These are phyloP conservation scores for Drosophila anomelani DNA, from an alignment of 2,888 invertebrate genomes.

Conservation along the genomic window DNA sequence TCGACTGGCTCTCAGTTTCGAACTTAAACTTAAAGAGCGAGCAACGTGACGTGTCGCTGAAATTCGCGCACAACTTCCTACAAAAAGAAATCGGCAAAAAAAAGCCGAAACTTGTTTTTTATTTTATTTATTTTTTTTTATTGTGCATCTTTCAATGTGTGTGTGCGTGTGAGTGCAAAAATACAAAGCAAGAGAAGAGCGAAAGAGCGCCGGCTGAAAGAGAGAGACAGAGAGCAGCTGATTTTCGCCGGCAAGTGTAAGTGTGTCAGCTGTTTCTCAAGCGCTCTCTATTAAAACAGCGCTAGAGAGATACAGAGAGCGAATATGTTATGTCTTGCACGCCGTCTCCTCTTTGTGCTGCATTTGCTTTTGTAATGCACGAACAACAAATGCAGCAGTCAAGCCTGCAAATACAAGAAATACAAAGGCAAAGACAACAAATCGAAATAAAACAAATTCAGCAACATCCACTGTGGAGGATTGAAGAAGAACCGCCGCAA, in stretches of 20 bases:
- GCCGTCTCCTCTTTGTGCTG: constrained; percentile 29
- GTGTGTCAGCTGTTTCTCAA: constrained; percentile 69
- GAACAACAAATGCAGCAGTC: constrained; percentile 30
- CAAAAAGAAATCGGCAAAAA: constrained; percentile 40
- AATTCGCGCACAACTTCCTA: constrained; percentile 73
- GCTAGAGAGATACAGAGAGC: constrained; percentile 2
- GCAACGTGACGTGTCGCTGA: constrained; percentile 75
- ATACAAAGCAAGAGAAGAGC: constrained; percentile 38
- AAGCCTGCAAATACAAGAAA: constrained; percentile 23
- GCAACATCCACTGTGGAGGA: constrained; percentile 9
- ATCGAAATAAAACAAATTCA: constrained; percentile 8
- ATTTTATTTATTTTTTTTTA: constrained; percentile 12
- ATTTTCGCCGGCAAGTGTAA: constrained; percentile 77
- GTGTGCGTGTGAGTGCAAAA: constrained; percentile 34
- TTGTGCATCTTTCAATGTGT: constrained; percentile 19
- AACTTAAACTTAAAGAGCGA: constrained; percentile 79
- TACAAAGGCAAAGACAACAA: constrained; percentile 26
- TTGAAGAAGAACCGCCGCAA: neutral
- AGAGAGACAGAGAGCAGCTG: constrained; percentile 70
- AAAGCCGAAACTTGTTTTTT: constrained; percentile 29
- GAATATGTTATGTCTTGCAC: constrained; percentile 40
- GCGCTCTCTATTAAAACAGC: neutral
- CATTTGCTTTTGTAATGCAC: constrained; percentile 46
- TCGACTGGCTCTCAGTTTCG: constrained; percentile 71
- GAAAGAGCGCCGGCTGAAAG: constrained; percentile 20